Evolutionary conservation across 2,888 invertebrate species (phyloP).

Genomic region (Amorpha juglandis): DNA sequence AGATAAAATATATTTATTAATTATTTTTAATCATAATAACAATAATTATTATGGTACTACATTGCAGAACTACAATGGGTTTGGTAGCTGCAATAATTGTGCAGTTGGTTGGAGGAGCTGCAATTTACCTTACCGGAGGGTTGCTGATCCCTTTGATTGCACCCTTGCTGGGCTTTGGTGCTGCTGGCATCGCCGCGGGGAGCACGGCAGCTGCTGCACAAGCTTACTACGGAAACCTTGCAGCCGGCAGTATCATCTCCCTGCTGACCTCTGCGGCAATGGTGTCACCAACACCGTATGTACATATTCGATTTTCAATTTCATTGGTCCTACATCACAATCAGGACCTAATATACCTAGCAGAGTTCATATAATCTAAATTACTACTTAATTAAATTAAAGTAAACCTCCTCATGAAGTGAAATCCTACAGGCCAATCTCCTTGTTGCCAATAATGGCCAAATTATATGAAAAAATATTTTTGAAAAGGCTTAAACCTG

Average conservation of each 20-base stretch:
- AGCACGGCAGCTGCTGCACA: conserved; percentile 67
- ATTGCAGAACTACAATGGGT: conserved; percentile 49
- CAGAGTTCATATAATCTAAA: no score
- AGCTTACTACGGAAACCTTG: conserved; percentile 66
- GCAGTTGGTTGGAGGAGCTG: conserved; percentile 55
- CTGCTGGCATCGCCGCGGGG: conserved; percentile 61
- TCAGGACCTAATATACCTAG: no score
- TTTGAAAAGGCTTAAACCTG: no score
- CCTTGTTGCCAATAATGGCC: no score
- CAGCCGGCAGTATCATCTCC: conserved; percentile 66
- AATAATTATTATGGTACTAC: background rate
- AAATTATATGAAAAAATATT: no score
- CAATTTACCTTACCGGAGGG: conserved; percentile 62
- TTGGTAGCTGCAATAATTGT: conserved; percentile 58
- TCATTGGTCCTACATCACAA: no score
- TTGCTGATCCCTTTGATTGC: conserved; percentile 56
- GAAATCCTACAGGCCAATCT: no score
- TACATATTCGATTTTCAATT: no score
- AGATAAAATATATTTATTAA: no score
- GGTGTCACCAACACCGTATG: conserved; percentile 63
- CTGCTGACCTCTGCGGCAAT: conserved; percentile 66
- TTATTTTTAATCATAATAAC: no score
- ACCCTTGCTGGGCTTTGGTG: conserved; percentile 63
- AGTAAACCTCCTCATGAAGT: no score
- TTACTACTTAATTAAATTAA: no score